Evolutionary conservation across 2,797 vertebrate genomes (phyloP).

Genomic region (Mus caroli): DNA sequence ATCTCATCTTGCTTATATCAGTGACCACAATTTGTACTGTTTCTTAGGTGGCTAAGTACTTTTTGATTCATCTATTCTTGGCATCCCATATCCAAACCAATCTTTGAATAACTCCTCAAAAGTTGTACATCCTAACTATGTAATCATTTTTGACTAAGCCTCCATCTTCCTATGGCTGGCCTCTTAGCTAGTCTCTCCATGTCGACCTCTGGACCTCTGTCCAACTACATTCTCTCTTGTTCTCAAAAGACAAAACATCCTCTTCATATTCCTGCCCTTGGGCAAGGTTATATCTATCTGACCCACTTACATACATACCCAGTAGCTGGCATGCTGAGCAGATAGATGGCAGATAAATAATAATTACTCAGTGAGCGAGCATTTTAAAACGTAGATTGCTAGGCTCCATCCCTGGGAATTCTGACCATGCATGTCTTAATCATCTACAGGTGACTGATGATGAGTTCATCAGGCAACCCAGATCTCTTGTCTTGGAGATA

Average conservation of each 20-base stretch:
- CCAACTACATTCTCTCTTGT: background rate
- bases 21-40: background rate
- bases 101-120: background rate
- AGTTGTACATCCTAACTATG: background rate
- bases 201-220: background rate
- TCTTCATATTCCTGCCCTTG: background rate
- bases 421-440: constrained; percentile 43
- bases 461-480: background rate
- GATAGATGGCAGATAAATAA: background rate
- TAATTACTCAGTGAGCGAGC: constrained; percentile 22
- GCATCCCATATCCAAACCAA: background rate
- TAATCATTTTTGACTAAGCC: background rate
- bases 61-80: background rate
- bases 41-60: background rate
- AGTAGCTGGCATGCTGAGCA: constrained; percentile 31
- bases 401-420: constrained; percentile 36
- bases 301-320: background rate
- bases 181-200: background rate
- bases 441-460: background rate
- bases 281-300: background rate
- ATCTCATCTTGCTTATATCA: background rate
- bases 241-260: background rate
- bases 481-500: background rate
- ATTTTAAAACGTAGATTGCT: constrained; percentile 23
- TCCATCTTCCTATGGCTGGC: background rate